Evolutionary conservation across 2,113 vertebrate genomes (phyloP).

Genomic region (Cephalopholis sonnerati): DNA sequence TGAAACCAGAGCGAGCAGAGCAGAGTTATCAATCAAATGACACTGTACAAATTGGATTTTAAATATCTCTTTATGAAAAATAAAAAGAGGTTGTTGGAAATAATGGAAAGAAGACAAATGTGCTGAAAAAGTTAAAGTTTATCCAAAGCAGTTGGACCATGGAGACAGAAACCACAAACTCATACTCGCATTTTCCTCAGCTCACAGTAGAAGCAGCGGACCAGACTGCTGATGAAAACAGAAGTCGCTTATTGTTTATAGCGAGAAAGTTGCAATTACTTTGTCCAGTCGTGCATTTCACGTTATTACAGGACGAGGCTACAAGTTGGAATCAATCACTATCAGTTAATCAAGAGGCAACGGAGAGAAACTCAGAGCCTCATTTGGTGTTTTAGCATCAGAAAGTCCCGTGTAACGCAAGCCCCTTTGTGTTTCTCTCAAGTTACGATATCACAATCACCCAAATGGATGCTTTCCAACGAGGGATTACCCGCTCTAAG

Average conservation of each 20-base stretch:
- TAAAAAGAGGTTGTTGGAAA: not conserved
- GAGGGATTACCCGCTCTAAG: constrained; percentile 64
- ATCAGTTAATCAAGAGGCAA: constrained; percentile 53
- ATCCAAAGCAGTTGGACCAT: constrained; percentile 37
- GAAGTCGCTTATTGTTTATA: constrained; percentile 19
- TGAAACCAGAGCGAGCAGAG: constrained; percentile 3
- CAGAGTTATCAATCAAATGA: not conserved
- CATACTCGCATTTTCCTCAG: constrained; percentile 32
- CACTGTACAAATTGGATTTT: not conserved
- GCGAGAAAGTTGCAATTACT: not conserved
- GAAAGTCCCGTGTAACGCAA: constrained; percentile 25
- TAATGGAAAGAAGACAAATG: not conserved
- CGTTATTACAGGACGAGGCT: not conserved
- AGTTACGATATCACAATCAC: constrained; percentile 64
- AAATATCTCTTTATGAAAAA: not conserved
- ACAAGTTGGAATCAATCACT: constrained; percentile 49
- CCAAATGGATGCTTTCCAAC: constrained; percentile 64
- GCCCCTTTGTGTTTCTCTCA: constrained; percentile 64
- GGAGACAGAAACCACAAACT: constrained; percentile 49
- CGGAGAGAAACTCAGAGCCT: constrained; percentile 24
- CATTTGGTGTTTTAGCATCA: constrained; percentile 10
- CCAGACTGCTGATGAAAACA: constrained; percentile 32
- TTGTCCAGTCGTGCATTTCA: constrained; percentile 24
- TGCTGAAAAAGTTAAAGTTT: constrained; percentile 5
- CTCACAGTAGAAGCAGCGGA: constrained; percentile 42